Percentiles rank a stretch among this genome's conserved stretches.
Evolutionary conservation across 1,140 invertebrate genomes (phyloP).

Genomic region (Sycophila sp.): DNA sequence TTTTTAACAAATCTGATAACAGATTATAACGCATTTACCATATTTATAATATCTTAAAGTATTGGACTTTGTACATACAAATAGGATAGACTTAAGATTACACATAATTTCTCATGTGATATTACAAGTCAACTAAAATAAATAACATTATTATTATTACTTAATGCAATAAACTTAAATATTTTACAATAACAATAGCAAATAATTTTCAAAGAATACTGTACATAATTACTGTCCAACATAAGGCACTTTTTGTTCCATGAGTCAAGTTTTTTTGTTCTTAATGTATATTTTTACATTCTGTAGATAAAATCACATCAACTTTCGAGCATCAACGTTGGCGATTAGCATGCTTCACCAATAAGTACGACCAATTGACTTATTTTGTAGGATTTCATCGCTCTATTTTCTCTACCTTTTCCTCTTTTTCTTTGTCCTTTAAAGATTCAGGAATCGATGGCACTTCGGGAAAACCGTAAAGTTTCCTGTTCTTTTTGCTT

Average conservation of each 20-base stretch:
- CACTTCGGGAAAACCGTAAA: slow-evolving; percentile 36
- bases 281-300: no score
- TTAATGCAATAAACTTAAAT: slow-evolving; percentile 31
- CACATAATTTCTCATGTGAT: no score
- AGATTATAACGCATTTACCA: slow-evolving; percentile 23
- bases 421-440: slow-evolving; percentile 9
- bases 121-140: slow-evolving; percentile 24
- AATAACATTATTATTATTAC: slow-evolving; percentile 21
- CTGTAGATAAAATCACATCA: no score
- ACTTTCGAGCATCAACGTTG: no score
- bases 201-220: slow-evolving; percentile 21
- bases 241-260: background rate
- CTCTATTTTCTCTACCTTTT: slow-evolving; percentile 29
- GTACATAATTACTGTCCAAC: slow-evolving; percentile 3
- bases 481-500: slow-evolving; percentile 21
- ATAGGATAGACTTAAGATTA: slow-evolving; percentile 23
- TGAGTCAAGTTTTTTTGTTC: background rate
- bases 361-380: no score
- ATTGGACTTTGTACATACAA: slow-evolving; percentile 33
- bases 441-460: slow-evolving; percentile 27
- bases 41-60: slow-evolving; percentile 34
- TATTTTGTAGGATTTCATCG: slow-evolving; percentile 12
- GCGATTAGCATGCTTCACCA: no score
- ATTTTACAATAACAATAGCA: slow-evolving; percentile 15
- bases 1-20: slow-evolving; percentile 17